A percentile compares a stretch with the other conserved stretches of the same genome.
Evolutionary conservation across 1,140 invertebrate species (phyloP).

Genomic region (Pararge aegeria): DNA sequence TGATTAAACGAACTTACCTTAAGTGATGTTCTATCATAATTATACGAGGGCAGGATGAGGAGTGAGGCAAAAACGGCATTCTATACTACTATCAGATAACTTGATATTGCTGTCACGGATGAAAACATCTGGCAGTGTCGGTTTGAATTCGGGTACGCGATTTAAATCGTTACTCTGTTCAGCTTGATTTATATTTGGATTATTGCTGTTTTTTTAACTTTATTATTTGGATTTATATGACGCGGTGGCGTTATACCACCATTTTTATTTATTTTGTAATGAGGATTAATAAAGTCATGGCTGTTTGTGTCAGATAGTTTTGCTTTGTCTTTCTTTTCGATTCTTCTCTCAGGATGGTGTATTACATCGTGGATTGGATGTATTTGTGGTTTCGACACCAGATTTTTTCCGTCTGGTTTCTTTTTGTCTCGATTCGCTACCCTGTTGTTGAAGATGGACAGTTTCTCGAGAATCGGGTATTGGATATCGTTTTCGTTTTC

Average conservation of each 20-base stretch:
- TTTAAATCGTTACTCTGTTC: no score
- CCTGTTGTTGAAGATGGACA: constrained; percentile 64
- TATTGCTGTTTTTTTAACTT: not conserved
- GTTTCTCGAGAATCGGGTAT: constrained; percentile 50
- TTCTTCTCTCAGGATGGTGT: constrained; percentile 56
- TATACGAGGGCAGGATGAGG: no score
- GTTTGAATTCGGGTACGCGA: constrained; percentile 55
- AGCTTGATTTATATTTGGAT: not conserved
- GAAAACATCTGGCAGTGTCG: constrained; percentile 49
- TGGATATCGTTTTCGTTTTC: constrained; percentile 49
- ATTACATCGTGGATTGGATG: constrained; percentile 62
- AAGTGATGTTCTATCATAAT: no score
- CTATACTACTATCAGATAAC: constrained; percentile 40
- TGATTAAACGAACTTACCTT: no score
- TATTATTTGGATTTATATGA: not conserved
- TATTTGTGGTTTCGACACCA: constrained; percentile 55
- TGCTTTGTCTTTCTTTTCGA: constrained; percentile 66
- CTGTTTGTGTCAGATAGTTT: constrained; percentile 23
- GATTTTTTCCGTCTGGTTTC: constrained; percentile 35
- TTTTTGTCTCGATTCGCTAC: constrained; percentile 51
- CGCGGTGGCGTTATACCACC: no score
- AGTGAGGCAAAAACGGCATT: no score
- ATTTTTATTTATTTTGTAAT: no score
- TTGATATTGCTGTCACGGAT: constrained; percentile 35
- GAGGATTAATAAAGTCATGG: constrained; percentile 3